Conservation (phyloP, 1,140 invertebrate genomes). For the Berghia stephanieae region DNA sequence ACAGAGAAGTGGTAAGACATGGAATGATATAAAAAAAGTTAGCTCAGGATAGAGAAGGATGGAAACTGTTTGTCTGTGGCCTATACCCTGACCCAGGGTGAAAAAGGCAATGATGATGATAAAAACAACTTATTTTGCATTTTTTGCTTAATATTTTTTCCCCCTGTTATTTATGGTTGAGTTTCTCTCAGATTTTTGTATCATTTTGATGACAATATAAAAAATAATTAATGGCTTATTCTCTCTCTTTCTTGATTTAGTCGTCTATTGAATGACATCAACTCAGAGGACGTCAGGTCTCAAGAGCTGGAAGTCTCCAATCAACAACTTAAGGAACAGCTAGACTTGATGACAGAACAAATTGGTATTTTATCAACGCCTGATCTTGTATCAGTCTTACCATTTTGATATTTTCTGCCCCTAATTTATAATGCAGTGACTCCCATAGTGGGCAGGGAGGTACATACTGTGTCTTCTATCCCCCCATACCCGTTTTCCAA, state of each 20-base stretch:
- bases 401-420: not conserved
- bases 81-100: too few relatives aligned
- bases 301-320: slow-evolving; percentile 51
- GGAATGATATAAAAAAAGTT: too few relatives aligned
- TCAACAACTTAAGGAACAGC: slow-evolving; percentile 48
- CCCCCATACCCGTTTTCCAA: too few relatives aligned
- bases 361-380: not conserved
- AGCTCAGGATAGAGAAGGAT: too few relatives aligned
- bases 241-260: slow-evolving; percentile 37
- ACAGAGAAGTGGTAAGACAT: too few relatives aligned
- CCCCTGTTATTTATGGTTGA: not conserved
- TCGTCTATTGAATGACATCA: slow-evolving; percentile 42
- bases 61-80: too few relatives aligned
- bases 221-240: not conserved
- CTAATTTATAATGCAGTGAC: not conserved
- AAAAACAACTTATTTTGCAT: not conserved
- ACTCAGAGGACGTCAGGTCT: slow-evolving; percentile 46
- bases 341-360: slow-evolving; percentile 45
- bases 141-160: not conserved
- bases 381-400: not conserved
- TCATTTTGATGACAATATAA: not conserved
- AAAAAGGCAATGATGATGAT: too few relatives aligned
- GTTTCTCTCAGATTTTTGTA: not conserved
- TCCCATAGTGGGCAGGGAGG: too few relatives aligned
- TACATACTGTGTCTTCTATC: too few relatives aligned